These are phyloP conservation scores for Eulemur albifrons DNA, from an alignment of 2,797 vertebrate genomes.

Conservation along the genomic window DNA sequence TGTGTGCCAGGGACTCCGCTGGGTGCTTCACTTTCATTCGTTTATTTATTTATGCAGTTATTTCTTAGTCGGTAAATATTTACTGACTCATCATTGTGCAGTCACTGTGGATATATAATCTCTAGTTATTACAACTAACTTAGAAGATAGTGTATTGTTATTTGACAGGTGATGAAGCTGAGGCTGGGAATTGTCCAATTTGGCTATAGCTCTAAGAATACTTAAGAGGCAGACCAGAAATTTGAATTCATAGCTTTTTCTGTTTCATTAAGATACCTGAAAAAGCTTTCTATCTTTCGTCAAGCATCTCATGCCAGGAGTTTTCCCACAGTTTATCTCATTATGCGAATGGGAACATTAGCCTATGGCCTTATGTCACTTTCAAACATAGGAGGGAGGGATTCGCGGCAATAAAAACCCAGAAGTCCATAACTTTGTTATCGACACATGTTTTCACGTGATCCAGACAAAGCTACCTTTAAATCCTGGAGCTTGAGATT, in stretches of 20 bases:
- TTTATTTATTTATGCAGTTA: not conserved
- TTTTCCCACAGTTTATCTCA: not conserved
- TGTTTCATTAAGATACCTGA: not conserved
- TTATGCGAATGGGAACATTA: not conserved
- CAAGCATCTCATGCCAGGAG: not conserved
- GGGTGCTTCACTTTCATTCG: not conserved
- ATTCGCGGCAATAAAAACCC: not conserved
- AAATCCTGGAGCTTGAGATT: not conserved
- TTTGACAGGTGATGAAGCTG: not conserved
- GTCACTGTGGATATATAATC: not conserved
- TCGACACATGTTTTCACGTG: not conserved
- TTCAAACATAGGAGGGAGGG: not conserved
- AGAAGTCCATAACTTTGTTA: not conserved
- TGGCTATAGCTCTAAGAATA: not conserved
- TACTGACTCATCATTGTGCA: not conserved
- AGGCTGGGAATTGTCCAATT: not conserved
- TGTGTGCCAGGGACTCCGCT: not conserved
- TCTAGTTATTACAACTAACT: not conserved
- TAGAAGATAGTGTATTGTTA: not conserved
- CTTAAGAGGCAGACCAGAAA: not conserved
- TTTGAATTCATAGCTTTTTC: not conserved
- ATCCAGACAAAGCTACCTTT: not conserved
- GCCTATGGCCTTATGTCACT: not conserved
- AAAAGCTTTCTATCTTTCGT: not conserved
- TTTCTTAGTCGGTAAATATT: conserved; percentile 2